These are phyloP conservation scores for Proterorhinus semilunaris DNA, from an alignment of 2,113 vertebrate species.

Conservation along the genomic window DNA sequence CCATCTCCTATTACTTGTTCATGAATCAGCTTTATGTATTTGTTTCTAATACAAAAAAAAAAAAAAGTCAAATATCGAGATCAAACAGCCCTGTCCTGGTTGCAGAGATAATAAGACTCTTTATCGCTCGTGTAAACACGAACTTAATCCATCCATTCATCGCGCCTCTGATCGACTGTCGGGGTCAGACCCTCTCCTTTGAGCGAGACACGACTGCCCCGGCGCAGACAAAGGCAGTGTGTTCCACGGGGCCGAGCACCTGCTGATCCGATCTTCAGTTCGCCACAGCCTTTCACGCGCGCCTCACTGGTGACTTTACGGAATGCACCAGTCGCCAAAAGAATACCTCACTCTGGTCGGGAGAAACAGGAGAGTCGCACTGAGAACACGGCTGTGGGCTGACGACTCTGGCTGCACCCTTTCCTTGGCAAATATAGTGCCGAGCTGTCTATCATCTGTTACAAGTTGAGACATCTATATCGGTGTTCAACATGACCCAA, in stretches of 20 bases:
- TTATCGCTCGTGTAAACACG: background rate
- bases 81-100: background rate
- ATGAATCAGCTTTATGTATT: too few relatives aligned
- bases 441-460: background rate
- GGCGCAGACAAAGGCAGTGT: conserved; percentile 41
- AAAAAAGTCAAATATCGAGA: too few relatives aligned
- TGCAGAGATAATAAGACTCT: background rate
- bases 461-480: background rate
- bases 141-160: conserved; percentile 18
- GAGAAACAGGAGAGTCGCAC: conserved; percentile 9
- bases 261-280: conserved; percentile 78
- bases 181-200: conserved; percentile 49
- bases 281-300: conserved; percentile 68
- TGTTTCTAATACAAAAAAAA: too few relatives aligned
- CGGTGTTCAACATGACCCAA: background rate
- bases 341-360: conserved; percentile 29
- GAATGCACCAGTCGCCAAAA: conserved; percentile 45
- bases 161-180: conserved; percentile 28
- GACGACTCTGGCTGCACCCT: background rate
- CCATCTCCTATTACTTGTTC: too few relatives aligned
- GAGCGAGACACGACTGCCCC: conserved; percentile 35
- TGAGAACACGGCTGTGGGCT: background rate
- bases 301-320: conserved; percentile 58
- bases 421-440: background rate
- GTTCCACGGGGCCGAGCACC: conserved; percentile 68